Conservation (phyloP, 2,888 invertebrate species). For the Philhelius pedissequus region DNA sequence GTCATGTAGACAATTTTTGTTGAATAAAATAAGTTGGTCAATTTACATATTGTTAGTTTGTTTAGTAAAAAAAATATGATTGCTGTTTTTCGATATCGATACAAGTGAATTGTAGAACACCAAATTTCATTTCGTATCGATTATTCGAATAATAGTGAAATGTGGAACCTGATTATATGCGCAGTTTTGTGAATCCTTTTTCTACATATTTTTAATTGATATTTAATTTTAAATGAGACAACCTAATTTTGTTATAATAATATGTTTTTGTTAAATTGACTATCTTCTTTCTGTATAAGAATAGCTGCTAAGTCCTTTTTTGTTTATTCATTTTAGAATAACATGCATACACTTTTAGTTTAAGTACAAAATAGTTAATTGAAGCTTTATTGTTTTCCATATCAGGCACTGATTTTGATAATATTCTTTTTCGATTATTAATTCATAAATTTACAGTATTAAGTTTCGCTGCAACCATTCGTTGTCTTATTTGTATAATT, state of each 20-base stretch:
- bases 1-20: no score
- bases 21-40: no score
- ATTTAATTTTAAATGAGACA: background rate
- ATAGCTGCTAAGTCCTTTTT: background rate
- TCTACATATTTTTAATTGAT: no score
- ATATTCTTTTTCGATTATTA: background rate
- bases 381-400: background rate
- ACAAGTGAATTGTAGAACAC: no score
- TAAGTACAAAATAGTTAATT: background rate
- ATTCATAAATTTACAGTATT: background rate
- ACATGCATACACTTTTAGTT: background rate
- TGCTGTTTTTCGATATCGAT: no score
- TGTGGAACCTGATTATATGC: no score
- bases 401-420: slow-evolving; percentile 7
- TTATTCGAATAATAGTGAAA: no score
- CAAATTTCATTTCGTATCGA: no score
- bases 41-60: no score
- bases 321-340: background rate
- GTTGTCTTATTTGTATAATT: slow-evolving; percentile 27
- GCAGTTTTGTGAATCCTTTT: no score
- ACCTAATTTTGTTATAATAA: background rate
- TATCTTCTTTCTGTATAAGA: background rate
- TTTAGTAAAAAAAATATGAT: no score
- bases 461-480: slow-evolving; percentile 56
- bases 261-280: background rate